These are phyloP conservation scores for Neofelis nebulosa DNA, from an alignment of 2,113 vertebrate genomes.

Conservation along the genomic window DNA sequence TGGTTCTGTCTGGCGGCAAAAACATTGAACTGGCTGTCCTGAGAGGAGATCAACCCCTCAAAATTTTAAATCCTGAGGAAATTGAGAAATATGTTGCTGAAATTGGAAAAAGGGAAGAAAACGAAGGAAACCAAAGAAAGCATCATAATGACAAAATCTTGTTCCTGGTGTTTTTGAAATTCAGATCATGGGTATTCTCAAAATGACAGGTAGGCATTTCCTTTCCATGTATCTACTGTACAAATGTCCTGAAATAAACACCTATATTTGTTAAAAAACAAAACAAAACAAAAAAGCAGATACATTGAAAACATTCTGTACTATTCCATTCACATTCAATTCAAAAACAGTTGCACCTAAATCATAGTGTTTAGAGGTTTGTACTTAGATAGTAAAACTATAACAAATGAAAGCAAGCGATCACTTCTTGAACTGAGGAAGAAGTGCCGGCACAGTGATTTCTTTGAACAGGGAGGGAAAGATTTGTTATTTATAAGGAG, in stretches of 20 bases:
- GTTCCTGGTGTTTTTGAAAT: background rate
- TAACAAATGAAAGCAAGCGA: background rate
- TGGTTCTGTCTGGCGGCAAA: constrained; percentile 15
- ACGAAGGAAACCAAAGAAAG: background rate
- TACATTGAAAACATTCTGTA: background rate
- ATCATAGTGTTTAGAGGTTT: background rate
- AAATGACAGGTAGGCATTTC: background rate
- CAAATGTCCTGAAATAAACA: background rate
- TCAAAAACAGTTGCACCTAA: background rate
- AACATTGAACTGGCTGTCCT: background rate
- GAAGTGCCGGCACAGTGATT: background rate
- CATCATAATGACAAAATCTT: background rate
- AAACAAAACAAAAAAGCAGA: background rate
- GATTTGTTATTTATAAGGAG: background rate
- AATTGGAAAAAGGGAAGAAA: background rate
- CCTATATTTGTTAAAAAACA: background rate
- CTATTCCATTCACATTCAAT: background rate
- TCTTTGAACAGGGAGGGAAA: background rate
- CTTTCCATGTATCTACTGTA: background rate
- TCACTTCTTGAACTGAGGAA: background rate
- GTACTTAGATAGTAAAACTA: background rate
- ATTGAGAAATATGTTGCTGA: background rate
- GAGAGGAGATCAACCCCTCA: background rate
- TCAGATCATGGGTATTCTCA: background rate
- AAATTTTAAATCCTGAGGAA: background rate